Evolutionary conservation across 2,113 vertebrate species (phyloP).

Genomic region (Mesembrinibis cayennensis): DNA sequence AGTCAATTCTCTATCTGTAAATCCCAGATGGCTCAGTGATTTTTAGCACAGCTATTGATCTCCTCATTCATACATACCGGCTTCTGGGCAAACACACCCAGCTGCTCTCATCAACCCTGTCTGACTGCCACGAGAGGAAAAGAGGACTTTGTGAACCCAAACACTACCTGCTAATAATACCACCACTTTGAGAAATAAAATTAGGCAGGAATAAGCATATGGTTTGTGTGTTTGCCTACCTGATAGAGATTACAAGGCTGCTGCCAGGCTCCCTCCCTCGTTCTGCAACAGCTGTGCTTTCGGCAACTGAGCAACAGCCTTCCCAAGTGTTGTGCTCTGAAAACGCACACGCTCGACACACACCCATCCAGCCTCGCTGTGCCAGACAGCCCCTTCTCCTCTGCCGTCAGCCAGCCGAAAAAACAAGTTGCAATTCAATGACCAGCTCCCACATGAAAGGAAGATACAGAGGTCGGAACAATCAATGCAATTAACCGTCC

Average conservation of each 20-base stretch:
- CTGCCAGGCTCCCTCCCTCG: not conserved
- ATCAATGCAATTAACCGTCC: not conserved
- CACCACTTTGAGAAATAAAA: not conserved
- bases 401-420: not conserved
- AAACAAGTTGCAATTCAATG: slow-evolving; percentile 32
- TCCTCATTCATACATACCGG: not conserved
- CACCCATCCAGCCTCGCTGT: slow-evolving; percentile 15
- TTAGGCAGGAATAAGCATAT: not conserved
- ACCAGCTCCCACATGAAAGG: slow-evolving; percentile 11
- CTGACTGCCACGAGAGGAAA: not conserved
- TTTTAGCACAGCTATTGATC: slow-evolving; percentile 43
- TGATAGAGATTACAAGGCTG: not conserved
- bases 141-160: not conserved
- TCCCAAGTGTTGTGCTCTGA: slow-evolving; percentile 35
- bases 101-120: not conserved
- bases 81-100: slow-evolving; percentile 21
- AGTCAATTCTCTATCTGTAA: slow-evolving; percentile 31
- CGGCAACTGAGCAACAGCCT: slow-evolving; percentile 29
- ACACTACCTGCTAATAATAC: not conserved
- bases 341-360: not conserved
- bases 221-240: slow-evolving; percentile 46
- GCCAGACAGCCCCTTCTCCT: slow-evolving; percentile 65
- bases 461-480: not conserved
- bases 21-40: slow-evolving; percentile 36
- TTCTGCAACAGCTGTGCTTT: slow-evolving; percentile 45